phyloP scores from a whole-genome alignment of 2,113 vertebrate genomes.

The Paralichthys olivaceus region DNA sequence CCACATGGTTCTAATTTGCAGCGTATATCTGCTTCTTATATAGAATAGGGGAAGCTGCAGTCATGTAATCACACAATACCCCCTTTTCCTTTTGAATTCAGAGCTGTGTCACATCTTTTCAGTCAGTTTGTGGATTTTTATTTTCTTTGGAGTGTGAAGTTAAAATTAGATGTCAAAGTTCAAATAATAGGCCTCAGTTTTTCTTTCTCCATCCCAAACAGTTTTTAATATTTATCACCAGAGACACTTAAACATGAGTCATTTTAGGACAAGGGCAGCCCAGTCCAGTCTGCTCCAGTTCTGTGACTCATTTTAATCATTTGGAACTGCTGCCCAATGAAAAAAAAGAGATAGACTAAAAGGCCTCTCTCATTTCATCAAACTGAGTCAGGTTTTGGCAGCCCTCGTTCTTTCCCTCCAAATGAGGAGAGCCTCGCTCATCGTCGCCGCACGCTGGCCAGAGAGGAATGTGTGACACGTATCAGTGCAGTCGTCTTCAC shows the following conservation, averaged over 20 bases:
- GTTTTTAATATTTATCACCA: background rate
- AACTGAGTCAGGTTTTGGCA: conserved; percentile 72
- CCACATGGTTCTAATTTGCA: conserved; percentile 8
- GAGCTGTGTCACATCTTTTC: background rate
- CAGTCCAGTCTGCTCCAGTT: conserved; percentile 65
- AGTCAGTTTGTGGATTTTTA: background rate
- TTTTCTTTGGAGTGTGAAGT: background rate
- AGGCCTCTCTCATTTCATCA: conserved; percentile 67
- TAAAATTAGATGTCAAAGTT: background rate
- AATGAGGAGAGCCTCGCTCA: conserved; percentile 33
- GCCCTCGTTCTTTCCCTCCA: conserved; percentile 54
- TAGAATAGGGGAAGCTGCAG: background rate
- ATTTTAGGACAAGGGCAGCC: conserved; percentile 52
- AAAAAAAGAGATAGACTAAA: conserved; percentile 38
- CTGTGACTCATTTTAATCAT: conserved; percentile 69
- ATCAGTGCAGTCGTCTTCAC: conserved; percentile 11
- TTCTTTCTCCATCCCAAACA: background rate
- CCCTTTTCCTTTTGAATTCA: background rate
- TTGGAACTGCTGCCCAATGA: conserved; percentile 17
- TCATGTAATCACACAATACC: too few relatives aligned
- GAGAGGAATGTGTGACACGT: conserved; percentile 73
- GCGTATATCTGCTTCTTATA: background rate
- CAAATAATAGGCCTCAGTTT: background rate
- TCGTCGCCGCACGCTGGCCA: conserved; percentile 42
- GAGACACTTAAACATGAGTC: conserved; percentile 8